Evolutionary conservation across 2,797 vertebrate species (phyloP).

Genomic region (Cheracebus regulus): DNA sequence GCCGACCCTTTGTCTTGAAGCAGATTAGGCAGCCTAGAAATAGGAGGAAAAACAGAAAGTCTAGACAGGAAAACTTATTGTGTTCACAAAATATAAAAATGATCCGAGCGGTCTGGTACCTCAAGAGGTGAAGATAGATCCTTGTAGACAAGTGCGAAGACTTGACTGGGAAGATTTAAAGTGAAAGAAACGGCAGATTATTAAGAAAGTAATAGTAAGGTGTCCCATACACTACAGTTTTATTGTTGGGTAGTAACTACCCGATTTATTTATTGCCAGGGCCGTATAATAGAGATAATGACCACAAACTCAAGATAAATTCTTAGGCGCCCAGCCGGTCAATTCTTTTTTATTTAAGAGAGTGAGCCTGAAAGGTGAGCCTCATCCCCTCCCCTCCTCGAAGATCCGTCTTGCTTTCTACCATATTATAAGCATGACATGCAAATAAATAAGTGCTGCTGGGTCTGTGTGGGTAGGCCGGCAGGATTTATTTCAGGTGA

Average conservation of each 20-base stretch:
- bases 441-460: constrained; percentile 81
- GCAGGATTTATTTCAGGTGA: constrained; percentile 79
- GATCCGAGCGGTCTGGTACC: constrained; percentile 69
- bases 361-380: constrained; percentile 80
- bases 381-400: constrained; percentile 76
- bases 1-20: constrained; percentile 70
- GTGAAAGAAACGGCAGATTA: constrained; percentile 76
- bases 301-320: constrained; percentile 85
- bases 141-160: constrained; percentile 47
- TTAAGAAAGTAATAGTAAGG: constrained; percentile 83
- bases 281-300: constrained; percentile 84
- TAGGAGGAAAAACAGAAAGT: constrained; percentile 72
- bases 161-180: constrained; percentile 79
- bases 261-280: constrained; percentile 83
- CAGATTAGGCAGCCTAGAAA: constrained; percentile 70
- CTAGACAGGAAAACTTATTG: constrained; percentile 79
- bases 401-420: constrained; percentile 83
- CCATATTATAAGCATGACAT: constrained; percentile 82
- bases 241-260: constrained; percentile 82
- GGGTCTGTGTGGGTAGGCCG: constrained; percentile 70
- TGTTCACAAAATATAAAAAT: constrained; percentile 75
- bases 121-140: constrained; percentile 68
- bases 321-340: constrained; percentile 80
- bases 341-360: constrained; percentile 85
- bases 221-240: constrained; percentile 83